phyloP scores from a whole-genome alignment of 2,888 invertebrate species.

The Drosophila siamana region DNA sequence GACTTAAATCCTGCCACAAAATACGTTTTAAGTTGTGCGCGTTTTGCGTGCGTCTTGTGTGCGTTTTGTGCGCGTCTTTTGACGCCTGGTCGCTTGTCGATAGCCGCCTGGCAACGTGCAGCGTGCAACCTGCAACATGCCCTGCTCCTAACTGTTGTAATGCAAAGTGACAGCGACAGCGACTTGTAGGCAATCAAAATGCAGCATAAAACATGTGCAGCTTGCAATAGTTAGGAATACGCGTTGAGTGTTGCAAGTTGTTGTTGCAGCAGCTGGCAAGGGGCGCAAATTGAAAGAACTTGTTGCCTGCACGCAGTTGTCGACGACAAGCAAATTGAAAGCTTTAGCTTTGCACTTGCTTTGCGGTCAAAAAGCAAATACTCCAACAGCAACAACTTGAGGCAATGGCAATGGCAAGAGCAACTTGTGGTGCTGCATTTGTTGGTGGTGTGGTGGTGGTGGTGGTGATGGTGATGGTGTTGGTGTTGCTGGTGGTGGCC shows the following conservation, averaged over 20 bases:
- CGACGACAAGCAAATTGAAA: constrained; percentile 76
- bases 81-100: constrained; percentile 24
- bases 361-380: constrained; percentile 75
- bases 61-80: constrained; percentile 21
- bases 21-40: neutral
- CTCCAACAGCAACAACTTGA: constrained; percentile 32
- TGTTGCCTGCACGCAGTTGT: constrained; percentile 71
- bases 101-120: constrained; percentile 17
- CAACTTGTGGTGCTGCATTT: constrained; percentile 64
- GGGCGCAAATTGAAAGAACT: constrained; percentile 78
- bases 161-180: constrained; percentile 79
- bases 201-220: constrained; percentile 74
- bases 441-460: constrained; percentile 22
- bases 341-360: constrained; percentile 81
- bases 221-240: constrained; percentile 60
- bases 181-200: constrained; percentile 78
- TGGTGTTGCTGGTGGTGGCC: constrained; percentile 33
- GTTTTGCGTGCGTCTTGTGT: neutral
- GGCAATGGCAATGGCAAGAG: constrained; percentile 19
- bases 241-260: constrained; percentile 32
- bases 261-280: constrained; percentile 47
- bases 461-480: neutral
- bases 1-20: constrained; percentile 11
- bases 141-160: constrained; percentile 60
- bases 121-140: constrained; percentile 9